A percentile compares a stretch with the other conserved stretches of the same genome.
Conservation (phyloP, 2,888 invertebrate species). For the Ernsta delagoae region DNA sequence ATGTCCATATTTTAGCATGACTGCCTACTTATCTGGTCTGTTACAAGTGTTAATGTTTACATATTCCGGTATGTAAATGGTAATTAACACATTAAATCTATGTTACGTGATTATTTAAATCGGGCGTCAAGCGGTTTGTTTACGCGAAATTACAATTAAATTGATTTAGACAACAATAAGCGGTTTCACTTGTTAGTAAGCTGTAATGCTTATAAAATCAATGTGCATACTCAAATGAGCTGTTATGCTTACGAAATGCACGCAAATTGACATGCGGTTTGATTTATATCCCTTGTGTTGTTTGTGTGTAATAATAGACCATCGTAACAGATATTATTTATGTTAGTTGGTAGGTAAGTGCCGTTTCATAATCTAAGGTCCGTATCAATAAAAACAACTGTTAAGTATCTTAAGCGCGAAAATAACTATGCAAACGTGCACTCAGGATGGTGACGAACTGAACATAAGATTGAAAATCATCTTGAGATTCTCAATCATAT, state of each 20-base stretch:
- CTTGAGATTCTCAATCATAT: too few relatives aligned
- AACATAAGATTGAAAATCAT: too few relatives aligned
- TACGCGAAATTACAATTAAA: background rate
- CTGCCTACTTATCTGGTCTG: too few relatives aligned
- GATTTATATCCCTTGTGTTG: slow-evolving; percentile 10
- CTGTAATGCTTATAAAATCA: slow-evolving; percentile 4
- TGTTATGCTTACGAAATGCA: slow-evolving; percentile 8
- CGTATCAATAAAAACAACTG: too few relatives aligned
- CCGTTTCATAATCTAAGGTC: background rate
- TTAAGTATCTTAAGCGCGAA: too few relatives aligned
- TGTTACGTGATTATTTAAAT: too few relatives aligned
- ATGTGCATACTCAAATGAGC: background rate
- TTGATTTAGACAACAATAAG: background rate
- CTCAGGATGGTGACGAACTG: too few relatives aligned
- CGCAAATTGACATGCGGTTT: slow-evolving; percentile 16
- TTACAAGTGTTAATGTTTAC: too few relatives aligned
- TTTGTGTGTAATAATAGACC: background rate
- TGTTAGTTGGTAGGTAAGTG: background rate
- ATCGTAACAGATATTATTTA: background rate
- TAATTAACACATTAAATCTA: too few relatives aligned
- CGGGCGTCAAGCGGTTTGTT: background rate
- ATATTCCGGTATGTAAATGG: too few relatives aligned
- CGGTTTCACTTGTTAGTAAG: background rate
- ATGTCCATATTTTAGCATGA: too few relatives aligned
- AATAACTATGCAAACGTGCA: too few relatives aligned